Evolutionary conservation across 1,140 invertebrate species (phyloP).

Genomic region (Thereuonema tuberculata): DNA sequence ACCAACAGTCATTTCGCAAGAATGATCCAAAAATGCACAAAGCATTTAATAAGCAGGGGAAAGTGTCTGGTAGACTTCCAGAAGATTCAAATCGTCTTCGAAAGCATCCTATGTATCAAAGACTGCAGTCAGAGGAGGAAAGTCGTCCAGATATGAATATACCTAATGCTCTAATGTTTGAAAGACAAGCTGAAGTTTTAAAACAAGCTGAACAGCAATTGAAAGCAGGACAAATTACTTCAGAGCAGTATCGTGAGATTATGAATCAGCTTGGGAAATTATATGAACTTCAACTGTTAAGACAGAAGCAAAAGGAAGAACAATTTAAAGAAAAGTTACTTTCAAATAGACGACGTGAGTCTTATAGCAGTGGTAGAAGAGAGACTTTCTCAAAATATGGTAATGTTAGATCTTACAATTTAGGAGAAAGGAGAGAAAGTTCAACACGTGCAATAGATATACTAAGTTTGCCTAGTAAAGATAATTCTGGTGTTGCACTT

Average conservation of each 20-base stretch:
- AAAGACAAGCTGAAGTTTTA: constrained; percentile 40
- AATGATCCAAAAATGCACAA: not conserved
- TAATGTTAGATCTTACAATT: no score
- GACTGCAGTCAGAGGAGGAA: not conserved
- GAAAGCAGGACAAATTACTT: constrained; percentile 55
- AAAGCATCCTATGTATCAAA: not conserved
- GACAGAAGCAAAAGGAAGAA: constrained; percentile 33
- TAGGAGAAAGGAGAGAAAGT: not conserved
- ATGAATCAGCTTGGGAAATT: constrained; percentile 53
- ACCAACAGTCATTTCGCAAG: not conserved
- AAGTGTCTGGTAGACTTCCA: not conserved
- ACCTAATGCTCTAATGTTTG: not conserved
- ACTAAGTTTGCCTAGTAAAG: no score
- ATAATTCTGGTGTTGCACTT: no score
- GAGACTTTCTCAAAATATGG: no score
- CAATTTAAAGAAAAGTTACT: constrained; percentile 3
- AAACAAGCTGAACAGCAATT: constrained; percentile 65
- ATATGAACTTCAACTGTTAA: constrained; percentile 59
- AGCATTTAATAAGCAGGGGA: not conserved
- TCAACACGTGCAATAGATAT: not conserved
- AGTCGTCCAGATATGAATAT: not conserved
- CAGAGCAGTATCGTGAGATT: constrained; percentile 56
- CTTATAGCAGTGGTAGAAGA: no score
- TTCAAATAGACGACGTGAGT: not conserved
- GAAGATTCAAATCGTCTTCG: not conserved